Evolutionary conservation across 2,113 vertebrate genomes (phyloP), one percentile per base, ranked within the genome.

Genomic region (Alectura lathami): DNA sequence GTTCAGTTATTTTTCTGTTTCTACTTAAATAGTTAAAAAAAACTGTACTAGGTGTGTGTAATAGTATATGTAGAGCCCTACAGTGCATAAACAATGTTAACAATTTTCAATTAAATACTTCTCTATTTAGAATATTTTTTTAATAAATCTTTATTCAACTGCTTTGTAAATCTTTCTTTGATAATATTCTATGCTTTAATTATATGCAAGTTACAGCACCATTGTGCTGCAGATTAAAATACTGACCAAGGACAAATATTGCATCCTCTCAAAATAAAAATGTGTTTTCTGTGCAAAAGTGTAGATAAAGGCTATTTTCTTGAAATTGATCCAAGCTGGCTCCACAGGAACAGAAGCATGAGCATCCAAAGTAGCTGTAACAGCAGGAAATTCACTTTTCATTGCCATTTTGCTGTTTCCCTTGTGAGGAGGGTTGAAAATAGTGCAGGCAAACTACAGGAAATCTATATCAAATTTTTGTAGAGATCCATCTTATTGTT

Each of bases 281-380:
- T 88, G 94, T 95, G 60, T 94, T 97, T 95, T 96, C 86, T 83
- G 89, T 87, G 91, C 86, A 94, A 77, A 96, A 96, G 93, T 94
- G 94, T 96, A 95, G 96, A 96, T 97, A 97, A 96, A 97, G 96
- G 94, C 53, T 79, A 96, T 96, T 94, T 97, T 88, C 93, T 97
- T 96, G 96, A 97, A 96, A 96, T 76, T 93, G 93, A 88, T 91
- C 97, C 97, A 95, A 59, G 53, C 64, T 80, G 68, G 91, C 92
- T 97, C 96, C 96, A 69, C 60, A 79, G 95, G 83, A 90, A 32
- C 34, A 54, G 94, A 95, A 96, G 90, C 90, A 95, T 50, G 68
- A 93, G 86, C 70, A 68, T 96, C 93, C 86, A 93, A 91, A 92
- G 95, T 54, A 82, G 91, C 93, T 84, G 67, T 81, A 93, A 81